Conservation (phyloP, 2,113 vertebrate species). For the Narcine bancroftii region DNA sequence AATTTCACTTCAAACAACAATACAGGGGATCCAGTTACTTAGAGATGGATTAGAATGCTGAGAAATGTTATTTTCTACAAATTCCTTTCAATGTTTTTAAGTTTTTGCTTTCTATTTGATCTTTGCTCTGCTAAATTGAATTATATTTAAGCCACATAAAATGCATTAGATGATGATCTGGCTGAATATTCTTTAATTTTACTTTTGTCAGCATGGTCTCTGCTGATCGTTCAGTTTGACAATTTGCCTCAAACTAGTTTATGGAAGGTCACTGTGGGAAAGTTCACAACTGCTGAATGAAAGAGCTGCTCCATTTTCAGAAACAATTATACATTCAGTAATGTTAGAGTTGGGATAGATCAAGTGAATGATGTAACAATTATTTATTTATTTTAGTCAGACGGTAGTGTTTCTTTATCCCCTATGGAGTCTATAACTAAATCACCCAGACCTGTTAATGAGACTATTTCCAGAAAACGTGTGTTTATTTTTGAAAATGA, state of each 20-base stretch:
- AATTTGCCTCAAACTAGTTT: neutral
- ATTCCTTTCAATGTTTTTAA: neutral
- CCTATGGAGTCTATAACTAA: neutral
- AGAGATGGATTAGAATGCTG: neutral
- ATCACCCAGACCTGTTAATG: conserved; percentile 12
- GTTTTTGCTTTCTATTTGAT: neutral
- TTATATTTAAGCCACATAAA: neutral
- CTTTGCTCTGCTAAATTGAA: neutral
- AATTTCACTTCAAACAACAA: neutral
- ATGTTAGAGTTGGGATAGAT: neutral
- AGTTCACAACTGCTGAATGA: neutral
- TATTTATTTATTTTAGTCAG: conserved; percentile 11
- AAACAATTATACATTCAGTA: neutral
- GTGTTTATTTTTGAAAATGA: neutral
- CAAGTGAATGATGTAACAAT: neutral
- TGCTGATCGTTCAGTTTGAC: neutral
- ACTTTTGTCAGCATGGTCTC: neutral
- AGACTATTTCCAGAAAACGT: conserved; percentile 31
- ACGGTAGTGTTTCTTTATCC: neutral
- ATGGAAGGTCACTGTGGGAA: neutral
- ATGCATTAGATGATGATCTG: neutral
- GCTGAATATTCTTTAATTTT: neutral
- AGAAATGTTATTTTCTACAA: neutral
- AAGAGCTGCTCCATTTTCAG: neutral
- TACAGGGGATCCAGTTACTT: neutral